Evolutionary conservation across 2,888 invertebrate genomes (phyloP), one percentile per base, ranked within the genome.

Genomic region (Melangyna quadrimaculata): DNA sequence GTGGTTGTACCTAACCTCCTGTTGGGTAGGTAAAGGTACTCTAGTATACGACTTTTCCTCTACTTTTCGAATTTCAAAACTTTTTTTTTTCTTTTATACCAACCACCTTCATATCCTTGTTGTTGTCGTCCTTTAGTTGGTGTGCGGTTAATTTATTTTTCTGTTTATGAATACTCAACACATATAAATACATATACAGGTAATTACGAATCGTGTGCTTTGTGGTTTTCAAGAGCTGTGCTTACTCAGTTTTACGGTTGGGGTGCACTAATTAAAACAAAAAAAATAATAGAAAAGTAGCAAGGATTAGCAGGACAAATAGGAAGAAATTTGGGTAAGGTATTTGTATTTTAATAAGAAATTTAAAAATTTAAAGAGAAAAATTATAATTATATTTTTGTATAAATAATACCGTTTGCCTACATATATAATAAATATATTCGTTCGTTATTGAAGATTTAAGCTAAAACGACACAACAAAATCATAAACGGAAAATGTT

Each of bases 191-290:
- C n/a, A n/a, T n/a, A n/a, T 73, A 61, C 19, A 73, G 51, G 48
- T 73, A 73, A 73, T 73, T 61, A 73, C 22, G 24, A 73, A 1
- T 29, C 40, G 51, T 57, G 37, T 45, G 24, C 14, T 48, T 43
- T 65, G 53, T 43, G 53, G 63, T 24, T 69, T 29, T 10, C 14
- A 17, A 32, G n/a, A 70, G 43, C 40, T 57, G 65, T 73, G 37
- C 59, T 79, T 59, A 57, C 40, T 78, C 55, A 65, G 71, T 65
- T 79, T 73, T 67, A 57, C 73, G 59, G 67, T 73, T 79, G 51
- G 43, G 57, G 73, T 59, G 67, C 37, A 61, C 73, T 79, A 67
- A 73, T 79, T 73, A 51, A 40, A 61, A 59, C 32, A 27, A n/a
- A 59, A 29, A 27, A 37, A 59, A 8, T 4, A n/a, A 14, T 5